Conservation (phyloP, 2,797 vertebrate genomes). For the Psittacula derbiana region DNA sequence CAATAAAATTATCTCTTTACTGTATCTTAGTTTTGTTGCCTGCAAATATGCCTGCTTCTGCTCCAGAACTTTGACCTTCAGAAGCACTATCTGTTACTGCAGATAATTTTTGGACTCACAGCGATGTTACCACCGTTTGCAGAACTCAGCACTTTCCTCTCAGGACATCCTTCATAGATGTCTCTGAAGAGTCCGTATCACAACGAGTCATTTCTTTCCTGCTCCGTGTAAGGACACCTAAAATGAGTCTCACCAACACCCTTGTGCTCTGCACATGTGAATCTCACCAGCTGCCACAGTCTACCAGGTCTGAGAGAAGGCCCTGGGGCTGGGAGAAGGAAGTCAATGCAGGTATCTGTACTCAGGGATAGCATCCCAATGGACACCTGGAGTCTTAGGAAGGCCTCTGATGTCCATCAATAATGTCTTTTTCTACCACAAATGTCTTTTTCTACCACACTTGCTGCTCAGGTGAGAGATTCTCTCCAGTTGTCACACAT, state of each 20-base stretch:
- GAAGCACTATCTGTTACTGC: background rate
- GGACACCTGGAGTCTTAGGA: background rate
- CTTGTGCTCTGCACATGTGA: background rate
- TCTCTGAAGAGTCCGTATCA: background rate
- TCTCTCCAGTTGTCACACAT: accelerated
- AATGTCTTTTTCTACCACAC: background rate
- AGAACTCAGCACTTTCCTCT: background rate
- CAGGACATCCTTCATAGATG: background rate
- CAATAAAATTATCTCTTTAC: background rate
- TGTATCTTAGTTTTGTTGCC: background rate
- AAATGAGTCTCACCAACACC: background rate
- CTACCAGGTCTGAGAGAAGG: background rate
- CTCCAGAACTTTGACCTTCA: background rate
- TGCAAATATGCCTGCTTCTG: background rate
- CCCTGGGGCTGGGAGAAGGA: background rate
- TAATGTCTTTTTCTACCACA: background rate
- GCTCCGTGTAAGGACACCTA: background rate
- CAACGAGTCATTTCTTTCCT: background rate
- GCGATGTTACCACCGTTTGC: background rate
- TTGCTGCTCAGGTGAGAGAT: no score
- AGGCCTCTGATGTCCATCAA: background rate
- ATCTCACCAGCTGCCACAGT: background rate
- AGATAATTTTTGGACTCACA: background rate
- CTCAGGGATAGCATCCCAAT: accelerated
- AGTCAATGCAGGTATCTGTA: background rate